These are phyloP conservation scores for Odontocolon sp. DNA, from an alignment of 2,888 invertebrate genomes.

Conservation along the genomic window DNA sequence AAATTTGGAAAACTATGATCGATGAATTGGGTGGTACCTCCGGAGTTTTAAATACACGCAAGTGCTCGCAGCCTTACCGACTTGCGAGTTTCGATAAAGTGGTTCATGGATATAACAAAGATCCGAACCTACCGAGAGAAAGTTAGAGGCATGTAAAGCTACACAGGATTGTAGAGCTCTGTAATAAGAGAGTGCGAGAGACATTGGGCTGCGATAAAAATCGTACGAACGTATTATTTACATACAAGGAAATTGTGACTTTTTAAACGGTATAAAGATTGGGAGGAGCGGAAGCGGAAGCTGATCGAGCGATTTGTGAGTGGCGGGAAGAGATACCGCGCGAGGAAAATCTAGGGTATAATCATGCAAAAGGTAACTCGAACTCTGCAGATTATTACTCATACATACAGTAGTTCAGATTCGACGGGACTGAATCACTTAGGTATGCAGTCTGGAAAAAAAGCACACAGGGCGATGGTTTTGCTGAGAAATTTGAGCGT, in stretches of 20 bases:
- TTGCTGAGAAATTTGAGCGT: conserved; percentile 37
- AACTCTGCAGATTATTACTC: conserved; percentile 1
- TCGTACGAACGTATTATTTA: background rate
- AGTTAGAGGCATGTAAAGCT: background rate
- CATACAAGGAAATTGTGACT: background rate
- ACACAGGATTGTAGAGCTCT: conserved; percentile 16
- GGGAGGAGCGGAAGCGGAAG: too few species aligned
- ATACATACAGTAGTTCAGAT: background rate
- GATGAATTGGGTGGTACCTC: conserved; percentile 1
- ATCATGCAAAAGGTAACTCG: background rate
- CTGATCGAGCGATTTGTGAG: background rate
- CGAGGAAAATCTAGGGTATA: background rate
- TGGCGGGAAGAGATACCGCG: background rate
- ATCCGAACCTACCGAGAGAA: conserved; percentile 15
- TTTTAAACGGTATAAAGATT: background rate
- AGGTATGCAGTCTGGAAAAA: background rate
- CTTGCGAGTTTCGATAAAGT: background rate
- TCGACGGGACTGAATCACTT: conserved; percentile 1
- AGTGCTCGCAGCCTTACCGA: conserved; percentile 51
- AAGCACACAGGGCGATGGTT: conserved; percentile 8
- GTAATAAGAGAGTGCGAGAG: background rate
- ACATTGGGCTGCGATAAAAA: background rate
- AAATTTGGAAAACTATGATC: background rate
- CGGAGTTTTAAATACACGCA: background rate
- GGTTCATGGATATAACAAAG: background rate